Conservation (phyloP, 2,113 vertebrate genomes). For the Oryzias melastigma region DNA sequence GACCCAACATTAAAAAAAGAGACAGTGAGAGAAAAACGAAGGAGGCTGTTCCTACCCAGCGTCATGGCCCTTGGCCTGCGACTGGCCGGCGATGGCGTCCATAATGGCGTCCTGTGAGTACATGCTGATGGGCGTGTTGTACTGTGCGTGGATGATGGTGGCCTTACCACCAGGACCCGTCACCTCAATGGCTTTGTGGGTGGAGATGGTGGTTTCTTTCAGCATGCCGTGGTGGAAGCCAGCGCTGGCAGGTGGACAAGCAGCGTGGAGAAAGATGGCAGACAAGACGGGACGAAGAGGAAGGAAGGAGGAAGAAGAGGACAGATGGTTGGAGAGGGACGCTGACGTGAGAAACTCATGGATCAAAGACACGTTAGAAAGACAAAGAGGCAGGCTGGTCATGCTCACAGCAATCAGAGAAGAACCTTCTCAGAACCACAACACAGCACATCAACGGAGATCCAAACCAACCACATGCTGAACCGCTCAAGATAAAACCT, state of each 20-base stretch:
- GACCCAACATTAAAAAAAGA: neutral
- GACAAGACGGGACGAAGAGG: neutral
- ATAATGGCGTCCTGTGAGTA: constrained; percentile 99
- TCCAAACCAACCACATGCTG: too few relatives aligned
- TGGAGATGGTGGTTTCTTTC: constrained; percentile 88
- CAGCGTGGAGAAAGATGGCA: constrained; percentile 1
- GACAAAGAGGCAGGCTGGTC: neutral
- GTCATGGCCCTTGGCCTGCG: constrained; percentile 90
- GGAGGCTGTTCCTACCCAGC: constrained; percentile 83
- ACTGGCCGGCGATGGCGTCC: constrained; percentile 96
- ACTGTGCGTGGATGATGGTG: constrained; percentile 98
- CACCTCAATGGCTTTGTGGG: constrained; percentile 95
- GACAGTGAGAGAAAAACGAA: neutral
- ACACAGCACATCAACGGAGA: too few relatives aligned
- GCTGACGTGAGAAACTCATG: neutral
- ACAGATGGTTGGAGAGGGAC: constrained; percentile 9
- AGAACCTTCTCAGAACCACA: too few relatives aligned
- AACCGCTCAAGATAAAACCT: too few relatives aligned
- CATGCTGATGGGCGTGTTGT: constrained; percentile 99
- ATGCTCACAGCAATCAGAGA: neutral
- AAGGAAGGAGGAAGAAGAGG: constrained; percentile 22
- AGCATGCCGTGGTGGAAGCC: constrained; percentile 87
- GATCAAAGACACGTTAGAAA: neutral
- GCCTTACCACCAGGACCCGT: constrained; percentile 94
- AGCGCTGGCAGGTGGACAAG: constrained; percentile 64